Percentiles rank a stretch among this genome's conserved stretches.
Evolutionary conservation across 2,888 invertebrate species (phyloP).

Genomic region (Agrochola litura): DNA sequence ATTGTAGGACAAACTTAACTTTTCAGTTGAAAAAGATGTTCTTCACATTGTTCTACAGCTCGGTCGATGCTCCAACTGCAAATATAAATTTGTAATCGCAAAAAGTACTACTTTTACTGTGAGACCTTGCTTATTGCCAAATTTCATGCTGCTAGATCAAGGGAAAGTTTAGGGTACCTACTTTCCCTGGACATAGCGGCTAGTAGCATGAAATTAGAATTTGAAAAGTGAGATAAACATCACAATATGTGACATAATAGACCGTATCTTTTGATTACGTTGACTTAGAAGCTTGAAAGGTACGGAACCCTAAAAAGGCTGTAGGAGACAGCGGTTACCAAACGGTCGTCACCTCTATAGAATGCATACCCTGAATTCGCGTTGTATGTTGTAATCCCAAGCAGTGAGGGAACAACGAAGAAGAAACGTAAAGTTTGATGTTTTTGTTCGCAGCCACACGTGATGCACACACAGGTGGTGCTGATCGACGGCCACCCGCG

Average conservation of each 20-base stretch:
- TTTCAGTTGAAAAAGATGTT: neutral
- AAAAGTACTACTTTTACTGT: neutral
- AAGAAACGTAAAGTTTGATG: neutral
- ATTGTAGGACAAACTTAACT: neutral
- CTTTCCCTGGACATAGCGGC: too few relatives aligned
- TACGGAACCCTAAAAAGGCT: neutral
- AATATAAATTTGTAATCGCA: neutral
- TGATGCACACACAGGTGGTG: conserved; percentile 75
- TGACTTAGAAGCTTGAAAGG: too few relatives aligned
- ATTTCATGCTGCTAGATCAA: neutral
- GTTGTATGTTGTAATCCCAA: neutral
- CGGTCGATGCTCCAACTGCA: neutral
- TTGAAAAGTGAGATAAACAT: neutral
- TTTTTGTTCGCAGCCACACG: conserved; percentile 82
- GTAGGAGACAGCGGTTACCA: too few relatives aligned
- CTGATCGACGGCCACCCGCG: conserved; percentile 91
- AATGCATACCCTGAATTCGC: neutral
- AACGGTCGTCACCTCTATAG: neutral
- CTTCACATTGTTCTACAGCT: neutral
- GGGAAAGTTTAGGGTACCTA: neutral
- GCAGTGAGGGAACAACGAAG: neutral
- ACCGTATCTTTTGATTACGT: neutral
- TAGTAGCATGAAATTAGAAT: neutral
- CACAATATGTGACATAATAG: neutral
- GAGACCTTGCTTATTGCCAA: neutral